These are phyloP conservation scores for Macrobrachium rosenbergii DNA, from an alignment of 1,140 invertebrate genomes.

Conservation along the genomic window DNA sequence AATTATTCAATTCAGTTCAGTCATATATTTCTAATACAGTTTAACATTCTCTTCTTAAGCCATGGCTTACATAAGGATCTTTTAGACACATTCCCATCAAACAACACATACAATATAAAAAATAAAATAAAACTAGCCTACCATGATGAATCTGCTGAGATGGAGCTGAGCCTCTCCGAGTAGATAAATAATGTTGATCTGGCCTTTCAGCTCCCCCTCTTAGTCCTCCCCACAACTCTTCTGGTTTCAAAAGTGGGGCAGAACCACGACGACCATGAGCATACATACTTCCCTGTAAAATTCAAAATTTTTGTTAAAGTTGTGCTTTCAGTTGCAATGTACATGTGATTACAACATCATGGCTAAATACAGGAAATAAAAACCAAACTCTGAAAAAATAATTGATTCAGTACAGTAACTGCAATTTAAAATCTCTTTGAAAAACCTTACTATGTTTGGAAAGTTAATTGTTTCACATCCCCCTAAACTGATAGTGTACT, in stretches of 20 bases:
- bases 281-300: slow-evolving; percentile 43
- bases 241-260: slow-evolving; percentile 46
- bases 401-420: too few relatives aligned
- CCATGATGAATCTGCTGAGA: slow-evolving; percentile 47
- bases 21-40: too few relatives aligned
- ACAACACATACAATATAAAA: too few relatives aligned
- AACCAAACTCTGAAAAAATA: too few relatives aligned
- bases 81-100: too few relatives aligned
- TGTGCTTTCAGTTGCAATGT: neutral
- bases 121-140: neutral
- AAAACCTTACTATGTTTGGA: too few relatives aligned
- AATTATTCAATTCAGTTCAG: too few relatives aligned
- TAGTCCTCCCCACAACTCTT: slow-evolving; percentile 53
- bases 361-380: neutral
- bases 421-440: too few relatives aligned
- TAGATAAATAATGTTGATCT: slow-evolving; percentile 44
- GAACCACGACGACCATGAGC: slow-evolving; percentile 55
- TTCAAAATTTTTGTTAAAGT: neutral
- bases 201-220: slow-evolving; percentile 54
- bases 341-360: neutral
- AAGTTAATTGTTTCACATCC: too few relatives aligned
- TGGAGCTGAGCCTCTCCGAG: slow-evolving; percentile 50
- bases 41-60: too few relatives aligned
- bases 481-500: too few relatives aligned
- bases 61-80: too few relatives aligned